Evolutionary conservation across 37 sponge, comb jelly and placozoan genomes (phyloP), one percentile per base, ranked within the genome.

Genomic region (Agelas oroides): DNA sequence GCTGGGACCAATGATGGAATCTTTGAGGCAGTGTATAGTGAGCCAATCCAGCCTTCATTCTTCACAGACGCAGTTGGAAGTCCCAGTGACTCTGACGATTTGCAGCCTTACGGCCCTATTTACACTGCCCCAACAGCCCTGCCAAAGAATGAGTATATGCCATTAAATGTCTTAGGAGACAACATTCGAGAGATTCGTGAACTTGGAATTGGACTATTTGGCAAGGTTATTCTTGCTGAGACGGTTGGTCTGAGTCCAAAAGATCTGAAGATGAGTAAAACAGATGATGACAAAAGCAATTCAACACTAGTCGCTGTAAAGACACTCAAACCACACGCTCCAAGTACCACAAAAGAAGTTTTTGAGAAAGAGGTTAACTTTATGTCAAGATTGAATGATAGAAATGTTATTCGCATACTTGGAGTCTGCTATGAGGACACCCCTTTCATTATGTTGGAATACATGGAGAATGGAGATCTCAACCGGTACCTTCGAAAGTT

Each of bases 401-500:
- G 46, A 19, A 89, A 82, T 37, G 89, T 89, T 31, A 60, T 89
- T 33, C 40, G 72, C 5, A 62, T 89, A 28, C 78, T 89, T 34
- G 89, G 83, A 19, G 78, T 89, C 25, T 80, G 89, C 36, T 69
- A 69, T 34, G 60, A 82, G 78, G 81, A 53, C 12, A 56, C 67
- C 20, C 62, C 78, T 20, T 89, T 89, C 89, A 82, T 89, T 28
- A 67, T 91, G 61, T 86, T 91, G 86, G 92, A 91, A 78, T 93
- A 93, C 83, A 88, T 93, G 90, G 90, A 93, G 83, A 87, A 93
- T 36, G 90, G 90, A 62, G 94, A 93, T 71, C 68, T 93, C 59
- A 81, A 81, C 57, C 84, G 76, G 83, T 93, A 59, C 78, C 67
- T 93, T 53, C 64, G 89, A 79, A 82, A 77, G 73, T 70, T 70